Evolutionary conservation across 1,140 invertebrate species (phyloP).

Genomic region (Drosophila arizonae): DNA sequence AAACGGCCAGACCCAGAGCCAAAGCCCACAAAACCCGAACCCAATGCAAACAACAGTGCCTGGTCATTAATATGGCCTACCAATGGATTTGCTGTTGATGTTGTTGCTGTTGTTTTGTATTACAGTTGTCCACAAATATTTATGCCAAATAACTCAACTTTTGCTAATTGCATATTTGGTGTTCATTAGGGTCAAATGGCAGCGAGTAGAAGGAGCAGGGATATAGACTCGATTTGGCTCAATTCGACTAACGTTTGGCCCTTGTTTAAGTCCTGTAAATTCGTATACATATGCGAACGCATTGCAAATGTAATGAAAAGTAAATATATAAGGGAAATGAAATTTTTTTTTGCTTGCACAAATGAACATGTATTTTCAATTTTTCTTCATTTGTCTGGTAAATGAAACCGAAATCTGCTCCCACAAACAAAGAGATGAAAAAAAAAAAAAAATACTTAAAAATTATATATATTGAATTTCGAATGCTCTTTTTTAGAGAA

Average conservation of each 20-base stretch:
- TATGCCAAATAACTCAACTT: conserved; percentile 70
- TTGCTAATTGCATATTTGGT: conserved; percentile 74
- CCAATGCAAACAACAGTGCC: conserved; percentile 28
- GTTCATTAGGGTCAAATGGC: conserved; percentile 61
- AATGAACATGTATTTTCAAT: conserved; percentile 24
- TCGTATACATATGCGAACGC: conserved; percentile 23
- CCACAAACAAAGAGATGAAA: conserved; percentile 25
- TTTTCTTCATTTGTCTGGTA: conserved; percentile 45
- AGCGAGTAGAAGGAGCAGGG: conserved; percentile 8
- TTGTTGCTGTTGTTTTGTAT: conserved; percentile 28
- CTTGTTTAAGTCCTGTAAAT: conserved; percentile 30
- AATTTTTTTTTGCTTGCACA: conserved; percentile 6
- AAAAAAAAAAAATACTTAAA: background rate
- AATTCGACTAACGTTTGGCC: conserved; percentile 16
- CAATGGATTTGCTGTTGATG: conserved; percentile 32
- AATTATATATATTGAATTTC: background rate
- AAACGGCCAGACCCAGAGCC: conserved; percentile 14
- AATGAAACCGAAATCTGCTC: conserved; percentile 38
- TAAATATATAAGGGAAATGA: conserved; percentile 51
- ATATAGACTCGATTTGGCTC: background rate
- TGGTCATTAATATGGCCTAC: conserved; percentile 44
- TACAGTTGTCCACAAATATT: conserved; percentile 62
- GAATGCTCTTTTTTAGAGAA: conserved; percentile 12
- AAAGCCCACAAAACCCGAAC: background rate
- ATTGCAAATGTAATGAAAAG: conserved; percentile 50